Evolutionary conservation across 2,797 vertebrate species (phyloP), one percentile per base, ranked within the genome.

Genomic region (Fratercula arctica): DNA sequence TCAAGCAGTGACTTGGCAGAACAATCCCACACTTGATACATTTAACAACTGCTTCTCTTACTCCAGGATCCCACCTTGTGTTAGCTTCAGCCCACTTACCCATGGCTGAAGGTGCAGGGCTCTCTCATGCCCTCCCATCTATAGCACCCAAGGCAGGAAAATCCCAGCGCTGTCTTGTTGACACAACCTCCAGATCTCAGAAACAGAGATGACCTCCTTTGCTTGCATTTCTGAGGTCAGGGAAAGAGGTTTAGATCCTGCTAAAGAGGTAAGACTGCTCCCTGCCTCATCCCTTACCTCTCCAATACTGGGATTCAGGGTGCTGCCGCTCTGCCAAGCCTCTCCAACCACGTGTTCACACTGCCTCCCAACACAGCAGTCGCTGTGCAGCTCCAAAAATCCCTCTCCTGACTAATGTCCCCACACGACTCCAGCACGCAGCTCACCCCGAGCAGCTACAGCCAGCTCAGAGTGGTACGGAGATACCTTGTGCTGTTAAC

Each of bases 21-120:
- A 89, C 56, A 95, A 96, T 83, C 74, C 84, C 86, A 95, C 95
- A 79, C 81, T 72, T 67, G 31, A 28, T 51, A 89, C 70, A 87
- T 69, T 76, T 83, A 89, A 79, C 67, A 90, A 63, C 60, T 0
- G 0, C 43, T 95, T 56, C 56, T 60, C 70, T 43, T 74, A 70
- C 84, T 92, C 33, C 59, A 75, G 77, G 66, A 91, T 93, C 70
- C 53, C 60, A 82, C 46, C 67, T 43, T 26, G 74, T 21, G 79
- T 43, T 66, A 86, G 61, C 50, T 92, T 37, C 80, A 90, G 51
- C 81, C 76, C 83, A 60, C 75, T 43, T 43, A 54, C 6, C 16
- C 54, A 2, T 10, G n/a, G 54, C 59, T 92, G 84, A 82, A 89
- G 28, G 56, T 59, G 43, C 48, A 73, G 67, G 85, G 59, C 19